phyloP scores from a whole-genome alignment of 2,888 invertebrate genomes.

The Brenthis daphne region DNA sequence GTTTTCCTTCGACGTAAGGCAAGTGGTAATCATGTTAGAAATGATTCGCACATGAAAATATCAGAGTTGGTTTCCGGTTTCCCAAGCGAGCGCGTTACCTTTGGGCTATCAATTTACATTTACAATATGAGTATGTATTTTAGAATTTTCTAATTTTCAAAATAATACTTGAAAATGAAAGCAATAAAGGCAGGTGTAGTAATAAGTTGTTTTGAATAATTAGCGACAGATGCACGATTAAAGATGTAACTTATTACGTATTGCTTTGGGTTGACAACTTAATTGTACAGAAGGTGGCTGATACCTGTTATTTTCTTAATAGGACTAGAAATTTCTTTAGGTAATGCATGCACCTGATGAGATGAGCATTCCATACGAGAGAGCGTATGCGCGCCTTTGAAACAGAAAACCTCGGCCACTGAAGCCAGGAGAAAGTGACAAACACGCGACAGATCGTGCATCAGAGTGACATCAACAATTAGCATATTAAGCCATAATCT shows the following conservation, averaged over 20 bases:
- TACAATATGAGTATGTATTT: too few species aligned
- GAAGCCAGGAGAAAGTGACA: conserved; percentile 70
- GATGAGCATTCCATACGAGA: conserved; percentile 63
- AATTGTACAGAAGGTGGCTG: conserved; percentile 1
- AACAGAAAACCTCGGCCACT: conserved; percentile 64
- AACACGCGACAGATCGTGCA: conserved; percentile 67
- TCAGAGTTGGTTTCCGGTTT: too few species aligned
- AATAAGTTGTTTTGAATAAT: neutral
- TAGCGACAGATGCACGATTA: conserved; percentile 4
- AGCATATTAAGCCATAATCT: conserved; percentile 47
- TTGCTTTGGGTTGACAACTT: neutral
- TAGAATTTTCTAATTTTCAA: too few species aligned
- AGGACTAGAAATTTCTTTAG: conserved; percentile 35
- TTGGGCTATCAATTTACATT: too few species aligned
- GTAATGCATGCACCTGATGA: conserved; percentile 32
- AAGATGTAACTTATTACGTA: neutral
- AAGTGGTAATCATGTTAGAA: too few species aligned
- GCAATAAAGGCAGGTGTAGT: neutral
- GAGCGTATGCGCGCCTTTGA: conserved; percentile 63
- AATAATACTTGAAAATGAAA: neutral
- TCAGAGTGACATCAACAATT: conserved; percentile 57
- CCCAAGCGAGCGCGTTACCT: too few species aligned
- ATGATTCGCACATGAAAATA: too few species aligned
- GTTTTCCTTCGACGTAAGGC: too few species aligned
- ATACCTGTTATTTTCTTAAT: conserved; percentile 1